A percentile compares a stretch with the other conserved stretches of the same genome.
phyloP scores from a whole-genome alignment of 1,140 invertebrate genomes.

The Melitaea cinxia region DNA sequence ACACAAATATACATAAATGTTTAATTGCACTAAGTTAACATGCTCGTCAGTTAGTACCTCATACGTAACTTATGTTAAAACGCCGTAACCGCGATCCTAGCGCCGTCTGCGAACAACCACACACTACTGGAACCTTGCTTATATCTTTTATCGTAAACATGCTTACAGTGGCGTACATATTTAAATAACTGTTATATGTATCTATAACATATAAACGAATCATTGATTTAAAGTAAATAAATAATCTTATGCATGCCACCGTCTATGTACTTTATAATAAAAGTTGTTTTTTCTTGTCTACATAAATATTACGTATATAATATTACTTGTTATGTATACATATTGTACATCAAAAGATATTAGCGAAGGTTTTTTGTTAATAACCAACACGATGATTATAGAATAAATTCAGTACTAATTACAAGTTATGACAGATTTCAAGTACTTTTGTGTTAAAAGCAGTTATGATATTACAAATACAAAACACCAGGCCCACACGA shows the following conservation, averaged over 20 bases:
- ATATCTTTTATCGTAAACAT: slow-evolving; percentile 3
- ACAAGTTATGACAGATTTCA: background rate
- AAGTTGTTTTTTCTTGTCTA: background rate
- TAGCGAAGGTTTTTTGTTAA: slow-evolving; percentile 22
- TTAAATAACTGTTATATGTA: slow-evolving; percentile 14
- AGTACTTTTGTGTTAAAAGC: background rate
- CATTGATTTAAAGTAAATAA: background rate
- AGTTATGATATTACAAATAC: slow-evolving; percentile 5
- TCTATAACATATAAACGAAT: background rate
- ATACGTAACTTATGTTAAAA: slow-evolving; percentile 70
- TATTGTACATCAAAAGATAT: slow-evolving; percentile 14
- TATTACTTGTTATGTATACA: background rate
- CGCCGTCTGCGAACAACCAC: slow-evolving; percentile 78
- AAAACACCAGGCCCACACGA: slow-evolving; percentile 40
- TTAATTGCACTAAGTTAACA: slow-evolving; percentile 73
- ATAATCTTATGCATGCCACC: background rate
- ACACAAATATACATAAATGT: background rate
- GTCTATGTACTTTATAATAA: background rate
- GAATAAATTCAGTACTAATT: background rate
- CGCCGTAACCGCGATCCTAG: slow-evolving; percentile 52
- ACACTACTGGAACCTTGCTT: slow-evolving; percentile 39
- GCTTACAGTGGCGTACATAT: background rate
- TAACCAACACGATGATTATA: slow-evolving; percentile 12
- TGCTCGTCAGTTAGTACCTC: slow-evolving; percentile 72
- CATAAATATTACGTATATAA: background rate